phyloP scores from a whole-genome alignment of 1,140 invertebrate genomes.

The Caenorhabditis inopinata region DNA sequence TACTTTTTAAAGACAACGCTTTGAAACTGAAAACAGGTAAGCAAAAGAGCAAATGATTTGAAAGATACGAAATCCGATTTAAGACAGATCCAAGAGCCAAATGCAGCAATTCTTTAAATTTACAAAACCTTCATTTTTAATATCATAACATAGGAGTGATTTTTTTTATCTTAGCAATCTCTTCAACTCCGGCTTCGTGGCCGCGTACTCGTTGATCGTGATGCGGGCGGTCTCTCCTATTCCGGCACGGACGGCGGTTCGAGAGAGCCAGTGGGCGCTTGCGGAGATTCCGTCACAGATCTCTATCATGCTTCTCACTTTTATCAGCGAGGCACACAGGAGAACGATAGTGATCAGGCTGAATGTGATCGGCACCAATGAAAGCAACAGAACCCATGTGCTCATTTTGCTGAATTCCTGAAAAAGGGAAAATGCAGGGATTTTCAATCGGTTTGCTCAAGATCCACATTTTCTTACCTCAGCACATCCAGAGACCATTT shows the following conservation, averaged over 20 bases:
- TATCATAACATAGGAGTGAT: not conserved
- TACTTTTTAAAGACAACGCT: too few species aligned
- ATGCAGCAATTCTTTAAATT: not conserved
- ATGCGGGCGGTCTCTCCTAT: constrained; percentile 53
- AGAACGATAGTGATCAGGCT: not conserved
- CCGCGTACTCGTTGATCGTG: constrained; percentile 53
- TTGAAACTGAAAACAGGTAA: too few species aligned
- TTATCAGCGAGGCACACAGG: not conserved
- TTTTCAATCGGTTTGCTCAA: too few species aligned
- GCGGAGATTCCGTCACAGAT: constrained; percentile 1
- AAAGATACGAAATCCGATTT: too few species aligned
- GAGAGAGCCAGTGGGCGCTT: constrained; percentile 54
- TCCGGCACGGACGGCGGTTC: constrained; percentile 54
- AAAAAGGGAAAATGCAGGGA: not conserved
- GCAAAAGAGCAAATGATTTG: too few species aligned
- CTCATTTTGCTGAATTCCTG: not conserved
- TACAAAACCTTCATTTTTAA: not conserved
- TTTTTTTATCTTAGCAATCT: constrained; percentile 1
- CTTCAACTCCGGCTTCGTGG: constrained; percentile 50
- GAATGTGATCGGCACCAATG: not conserved
- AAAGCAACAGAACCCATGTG: not conserved
- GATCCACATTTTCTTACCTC: not conserved
- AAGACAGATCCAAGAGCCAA: too few species aligned
- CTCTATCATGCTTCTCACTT: not conserved
- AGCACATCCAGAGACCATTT: too few species aligned